A percentile compares a stretch with the other conserved stretches of the same genome.
These are phyloP conservation scores for Salvelinus fontinalis DNA, from an alignment of 2,113 vertebrate species.

Conservation along the genomic window DNA sequence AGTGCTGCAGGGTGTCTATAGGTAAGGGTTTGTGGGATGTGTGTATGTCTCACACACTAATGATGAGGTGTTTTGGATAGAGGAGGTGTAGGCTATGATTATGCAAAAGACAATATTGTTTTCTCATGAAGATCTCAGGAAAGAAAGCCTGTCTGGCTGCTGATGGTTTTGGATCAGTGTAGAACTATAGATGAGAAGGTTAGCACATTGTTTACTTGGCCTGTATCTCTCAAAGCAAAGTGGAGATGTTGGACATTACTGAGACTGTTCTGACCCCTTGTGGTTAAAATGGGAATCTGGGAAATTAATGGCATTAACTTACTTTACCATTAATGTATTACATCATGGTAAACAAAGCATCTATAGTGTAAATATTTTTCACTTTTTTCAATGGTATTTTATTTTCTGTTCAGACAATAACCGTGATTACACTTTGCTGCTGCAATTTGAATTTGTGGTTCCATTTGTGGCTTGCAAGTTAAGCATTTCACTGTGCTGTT, in stretches of 20 bases:
- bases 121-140: no score
- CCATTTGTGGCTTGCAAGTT: neutral
- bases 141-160: no score
- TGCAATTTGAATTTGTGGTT: neutral
- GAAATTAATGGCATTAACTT: neutral
- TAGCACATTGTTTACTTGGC: neutral
- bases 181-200: neutral
- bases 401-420: neutral
- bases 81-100: no score
- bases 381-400: neutral
- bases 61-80: no score
- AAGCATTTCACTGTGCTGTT: neutral
- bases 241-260: neutral
- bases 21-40: neutral
- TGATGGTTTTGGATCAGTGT: neutral
- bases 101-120: no score
- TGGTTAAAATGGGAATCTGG: neutral
- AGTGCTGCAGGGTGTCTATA: neutral
- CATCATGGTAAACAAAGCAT: no score
- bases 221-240: neutral
- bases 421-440: neutral
- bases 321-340: neutral
- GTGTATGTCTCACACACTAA: neutral
- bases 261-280: neutral
- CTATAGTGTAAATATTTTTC: neutral